phyloP scores from a whole-genome alignment of 2,888 invertebrate species.

The Myopa testacea region DNA sequence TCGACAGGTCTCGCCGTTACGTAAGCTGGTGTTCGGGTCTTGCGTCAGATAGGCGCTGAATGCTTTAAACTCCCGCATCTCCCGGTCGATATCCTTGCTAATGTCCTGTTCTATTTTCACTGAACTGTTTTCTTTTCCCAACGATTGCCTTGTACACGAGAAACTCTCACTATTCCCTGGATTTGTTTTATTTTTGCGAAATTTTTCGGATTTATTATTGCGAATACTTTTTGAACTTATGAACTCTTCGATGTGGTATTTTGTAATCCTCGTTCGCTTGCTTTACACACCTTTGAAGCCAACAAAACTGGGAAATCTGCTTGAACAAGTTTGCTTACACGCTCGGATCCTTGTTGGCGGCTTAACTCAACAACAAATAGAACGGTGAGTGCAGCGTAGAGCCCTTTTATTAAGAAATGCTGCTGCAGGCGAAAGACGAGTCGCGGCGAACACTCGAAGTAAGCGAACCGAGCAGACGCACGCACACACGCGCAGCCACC shows the following conservation, averaged over 20 bases:
- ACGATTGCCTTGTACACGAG: no score
- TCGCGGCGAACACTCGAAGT: constrained; percentile 42
- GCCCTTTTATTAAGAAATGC: constrained; percentile 59
- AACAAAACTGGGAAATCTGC: constrained; percentile 49
- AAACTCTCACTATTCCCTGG: neutral
- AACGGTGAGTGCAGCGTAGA: constrained; percentile 54
- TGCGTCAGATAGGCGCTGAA: neutral
- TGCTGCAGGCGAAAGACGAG: constrained; percentile 42
- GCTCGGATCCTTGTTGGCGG: constrained; percentile 63
- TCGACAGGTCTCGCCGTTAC: neutral
- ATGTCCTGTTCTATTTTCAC: no score
- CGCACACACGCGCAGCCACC: constrained; percentile 42
- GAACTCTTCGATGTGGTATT: constrained; percentile 30
- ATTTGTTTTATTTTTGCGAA: constrained; percentile 5
- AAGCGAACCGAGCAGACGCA: constrained; percentile 27
- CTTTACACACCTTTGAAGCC: constrained; percentile 40
- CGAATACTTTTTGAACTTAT: constrained; percentile 28
- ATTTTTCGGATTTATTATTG: neutral
- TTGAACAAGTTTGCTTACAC: constrained; percentile 46
- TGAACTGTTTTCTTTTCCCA: no score
- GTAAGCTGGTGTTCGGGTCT: neutral
- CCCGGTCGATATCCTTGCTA: no score
- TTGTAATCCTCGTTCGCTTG: constrained; percentile 15
- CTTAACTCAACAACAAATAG: constrained; percentile 67
- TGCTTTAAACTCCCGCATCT: neutral